Conservation (phyloP, 2,797 vertebrate species). For the Sarcophilus harrisii region DNA sequence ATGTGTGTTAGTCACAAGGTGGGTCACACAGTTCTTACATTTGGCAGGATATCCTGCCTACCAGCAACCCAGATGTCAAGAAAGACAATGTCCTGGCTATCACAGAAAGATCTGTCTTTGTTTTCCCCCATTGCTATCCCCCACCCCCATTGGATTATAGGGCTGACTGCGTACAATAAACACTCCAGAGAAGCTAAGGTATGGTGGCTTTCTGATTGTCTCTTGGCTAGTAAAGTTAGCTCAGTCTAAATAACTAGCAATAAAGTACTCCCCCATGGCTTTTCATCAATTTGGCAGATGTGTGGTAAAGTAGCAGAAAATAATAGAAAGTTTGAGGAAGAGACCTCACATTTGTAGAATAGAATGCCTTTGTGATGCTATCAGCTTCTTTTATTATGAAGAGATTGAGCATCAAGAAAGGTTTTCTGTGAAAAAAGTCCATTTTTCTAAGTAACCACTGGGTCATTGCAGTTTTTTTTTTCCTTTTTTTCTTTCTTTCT, state of each 20-base stretch:
- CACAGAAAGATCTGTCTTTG: slow-evolving; percentile 83
- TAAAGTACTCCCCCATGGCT: background rate
- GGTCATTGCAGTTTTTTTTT: slow-evolving; percentile 37
- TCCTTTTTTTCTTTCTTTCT: background rate
- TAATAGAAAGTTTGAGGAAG: background rate
- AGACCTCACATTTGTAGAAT: background rate
- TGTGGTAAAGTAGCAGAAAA: slow-evolving; percentile 58
- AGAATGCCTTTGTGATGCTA: slow-evolving; percentile 43
- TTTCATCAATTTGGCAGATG: slow-evolving; percentile 49
- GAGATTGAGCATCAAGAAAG: slow-evolving; percentile 45
- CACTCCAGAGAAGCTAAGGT: background rate
- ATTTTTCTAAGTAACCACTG: slow-evolving; percentile 43
- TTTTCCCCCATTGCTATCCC: slow-evolving; percentile 65
- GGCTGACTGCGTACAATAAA: background rate
- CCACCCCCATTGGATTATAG: background rate
- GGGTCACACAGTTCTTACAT: slow-evolving; percentile 87
- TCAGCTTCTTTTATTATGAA: slow-evolving; percentile 27
- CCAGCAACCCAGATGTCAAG: slow-evolving; percentile 85
- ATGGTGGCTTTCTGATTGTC: background rate
- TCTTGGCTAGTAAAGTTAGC: slow-evolving; percentile 31
- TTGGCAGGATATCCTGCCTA: slow-evolving; percentile 89
- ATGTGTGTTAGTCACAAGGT: slow-evolving; percentile 83
- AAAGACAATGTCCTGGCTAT: slow-evolving; percentile 86
- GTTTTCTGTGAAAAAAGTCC: slow-evolving; percentile 56
- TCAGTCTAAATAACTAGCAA: slow-evolving; percentile 17